Conservation (phyloP, 2,888 invertebrate genomes). For the Lithosia quadra region DNA sequence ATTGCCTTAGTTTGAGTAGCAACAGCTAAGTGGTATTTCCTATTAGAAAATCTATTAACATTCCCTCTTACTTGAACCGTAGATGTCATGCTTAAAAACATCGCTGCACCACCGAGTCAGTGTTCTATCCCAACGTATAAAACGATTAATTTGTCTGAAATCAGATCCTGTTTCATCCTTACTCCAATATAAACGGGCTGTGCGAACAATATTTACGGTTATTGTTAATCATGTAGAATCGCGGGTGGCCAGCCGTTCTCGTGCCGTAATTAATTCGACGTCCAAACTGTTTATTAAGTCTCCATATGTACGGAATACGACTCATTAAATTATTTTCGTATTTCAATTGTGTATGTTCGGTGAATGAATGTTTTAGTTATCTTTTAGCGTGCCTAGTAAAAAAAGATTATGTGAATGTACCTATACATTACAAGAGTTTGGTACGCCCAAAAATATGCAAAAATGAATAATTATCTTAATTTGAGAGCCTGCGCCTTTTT, state of each 20-base stretch:
- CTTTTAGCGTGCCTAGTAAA: not conserved
- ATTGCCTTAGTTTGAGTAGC: no score
- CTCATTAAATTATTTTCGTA: slow-evolving; percentile 40
- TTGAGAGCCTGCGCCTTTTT: no score
- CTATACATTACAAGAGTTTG: no score
- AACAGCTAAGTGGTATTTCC: no score
- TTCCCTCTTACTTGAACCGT: no score
- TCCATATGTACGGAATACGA: slow-evolving; percentile 50
- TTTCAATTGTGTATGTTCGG: not conserved
- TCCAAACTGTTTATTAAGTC: slow-evolving; percentile 54
- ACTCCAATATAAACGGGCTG: slow-evolving; percentile 21
- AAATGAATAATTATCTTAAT: no score
- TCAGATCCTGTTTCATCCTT: not conserved
- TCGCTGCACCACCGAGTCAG: not conserved
- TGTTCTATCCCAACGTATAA: not conserved
- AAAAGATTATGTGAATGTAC: no score
- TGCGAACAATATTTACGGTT: slow-evolving; percentile 55
- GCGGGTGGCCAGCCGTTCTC: slow-evolving; percentile 64
- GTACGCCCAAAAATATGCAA: no score
- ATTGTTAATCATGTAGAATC: slow-evolving; percentile 57
- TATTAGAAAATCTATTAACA: no score
- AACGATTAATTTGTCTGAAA: not conserved
- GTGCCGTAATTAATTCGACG: slow-evolving; percentile 66
- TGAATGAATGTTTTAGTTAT: not conserved
- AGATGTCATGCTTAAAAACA: not conserved